phyloP scores from a whole-genome alignment of 2,113 vertebrate species.

The Anolis carolinensis region DNA sequence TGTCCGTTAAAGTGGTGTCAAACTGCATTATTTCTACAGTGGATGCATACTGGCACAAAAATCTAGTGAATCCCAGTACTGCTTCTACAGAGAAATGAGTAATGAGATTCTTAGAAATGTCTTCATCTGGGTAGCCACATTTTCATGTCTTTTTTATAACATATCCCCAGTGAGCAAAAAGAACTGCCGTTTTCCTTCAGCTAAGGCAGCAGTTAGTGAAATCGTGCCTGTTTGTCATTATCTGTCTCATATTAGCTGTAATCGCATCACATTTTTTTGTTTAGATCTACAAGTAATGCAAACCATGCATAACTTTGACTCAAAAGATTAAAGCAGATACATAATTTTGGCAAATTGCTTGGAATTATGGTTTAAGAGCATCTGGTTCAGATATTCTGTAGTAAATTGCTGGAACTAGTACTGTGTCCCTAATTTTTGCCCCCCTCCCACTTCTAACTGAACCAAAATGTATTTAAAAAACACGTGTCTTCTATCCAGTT shows the following conservation, averaged over 20 bases:
- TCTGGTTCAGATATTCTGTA: conserved; percentile 82
- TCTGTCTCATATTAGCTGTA: conserved; percentile 57
- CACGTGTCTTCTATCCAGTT: conserved; percentile 74
- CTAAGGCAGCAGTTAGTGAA: conserved; percentile 37
- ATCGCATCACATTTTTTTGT: conserved; percentile 66
- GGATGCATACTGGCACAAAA: conserved; percentile 31
- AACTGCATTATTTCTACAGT: neutral
- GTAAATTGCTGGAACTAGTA: conserved; percentile 76
- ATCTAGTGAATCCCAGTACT: conserved; percentile 29
- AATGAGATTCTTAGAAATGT: conserved; percentile 54
- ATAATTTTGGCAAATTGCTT: conserved; percentile 82
- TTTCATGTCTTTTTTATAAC: conserved; percentile 22
- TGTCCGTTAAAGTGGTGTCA: too few species aligned
- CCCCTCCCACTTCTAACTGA: conserved; percentile 61
- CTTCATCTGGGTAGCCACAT: conserved; percentile 50
- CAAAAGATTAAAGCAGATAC: conserved; percentile 79
- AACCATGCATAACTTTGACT: conserved; percentile 76
- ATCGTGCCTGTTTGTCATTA: conserved; percentile 51
- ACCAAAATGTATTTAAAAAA: conserved; percentile 77
- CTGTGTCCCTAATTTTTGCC: conserved; percentile 64
- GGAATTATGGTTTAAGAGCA: conserved; percentile 80
- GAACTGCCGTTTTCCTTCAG: conserved; percentile 50
- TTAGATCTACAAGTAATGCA: conserved; percentile 76
- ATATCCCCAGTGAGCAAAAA: conserved; percentile 33
- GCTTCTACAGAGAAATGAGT: conserved; percentile 56